These are phyloP conservation scores for Neocrepidodera transversa DNA, from an alignment of 2,888 invertebrate species.

Conservation along the genomic window DNA sequence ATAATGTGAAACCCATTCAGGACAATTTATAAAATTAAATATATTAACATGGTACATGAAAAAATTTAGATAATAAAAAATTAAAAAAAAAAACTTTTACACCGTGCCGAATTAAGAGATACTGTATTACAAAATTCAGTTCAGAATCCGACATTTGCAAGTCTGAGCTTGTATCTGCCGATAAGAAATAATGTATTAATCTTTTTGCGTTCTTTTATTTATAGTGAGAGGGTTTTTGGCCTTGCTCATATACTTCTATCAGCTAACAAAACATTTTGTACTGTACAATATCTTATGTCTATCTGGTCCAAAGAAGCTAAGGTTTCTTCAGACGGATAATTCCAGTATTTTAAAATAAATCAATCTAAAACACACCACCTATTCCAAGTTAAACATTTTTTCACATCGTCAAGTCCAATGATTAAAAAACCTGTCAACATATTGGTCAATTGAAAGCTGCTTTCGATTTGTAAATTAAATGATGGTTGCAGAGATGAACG, in stretches of 20 bases:
- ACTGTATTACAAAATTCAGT: conserved; percentile 28
- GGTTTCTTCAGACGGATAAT: conserved; percentile 44
- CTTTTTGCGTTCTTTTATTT: conserved; percentile 23
- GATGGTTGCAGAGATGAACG: conserved; percentile 30
- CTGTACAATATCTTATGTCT: conserved; percentile 34
- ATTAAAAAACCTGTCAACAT: conserved; percentile 40
- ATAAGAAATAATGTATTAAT: conserved; percentile 37
- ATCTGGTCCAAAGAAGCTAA: conserved; percentile 35
- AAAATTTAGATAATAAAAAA: too few species aligned
- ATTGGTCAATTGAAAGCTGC: conserved; percentile 32
- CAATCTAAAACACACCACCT: conserved; percentile 39
- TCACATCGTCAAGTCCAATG: conserved; percentile 36
- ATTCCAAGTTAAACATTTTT: conserved; percentile 39
- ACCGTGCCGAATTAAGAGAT: conserved; percentile 22
- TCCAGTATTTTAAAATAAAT: conserved; percentile 42
- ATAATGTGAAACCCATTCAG: too few species aligned
- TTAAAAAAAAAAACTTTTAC: too few species aligned
- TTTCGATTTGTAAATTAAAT: conserved; percentile 31
- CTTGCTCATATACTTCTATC: conserved; percentile 42
- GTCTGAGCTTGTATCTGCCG: conserved; percentile 36
- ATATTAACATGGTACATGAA: too few species aligned
- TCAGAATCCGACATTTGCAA: conserved; percentile 36
- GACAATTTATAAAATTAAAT: too few species aligned
- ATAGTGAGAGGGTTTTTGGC: conserved; percentile 39
- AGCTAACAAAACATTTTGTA: conserved; percentile 31